Evolutionary conservation across 2,113 vertebrate genomes (phyloP).

Genomic region (Lophotis ruficrista): DNA sequence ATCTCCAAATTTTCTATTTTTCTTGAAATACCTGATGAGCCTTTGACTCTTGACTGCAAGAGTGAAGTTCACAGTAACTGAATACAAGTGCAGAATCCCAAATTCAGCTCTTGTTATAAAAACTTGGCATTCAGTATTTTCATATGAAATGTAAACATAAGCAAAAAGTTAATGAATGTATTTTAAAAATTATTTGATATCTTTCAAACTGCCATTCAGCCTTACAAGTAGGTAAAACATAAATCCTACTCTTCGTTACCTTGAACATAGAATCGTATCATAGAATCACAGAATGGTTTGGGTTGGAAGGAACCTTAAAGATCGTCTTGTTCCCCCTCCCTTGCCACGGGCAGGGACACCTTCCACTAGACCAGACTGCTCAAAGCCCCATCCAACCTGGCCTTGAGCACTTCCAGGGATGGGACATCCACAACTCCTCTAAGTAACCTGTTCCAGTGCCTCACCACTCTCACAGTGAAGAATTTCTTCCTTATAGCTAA

Average conservation of each 20-base stretch:
- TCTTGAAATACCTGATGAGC: background rate
- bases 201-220: background rate
- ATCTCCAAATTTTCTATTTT: background rate
- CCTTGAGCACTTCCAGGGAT: too few species aligned
- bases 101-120: background rate
- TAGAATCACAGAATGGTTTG: too few species aligned
- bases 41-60: background rate
- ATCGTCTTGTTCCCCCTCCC: too few species aligned
- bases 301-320: too few species aligned
- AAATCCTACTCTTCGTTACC: background rate
- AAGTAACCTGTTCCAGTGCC: too few species aligned
- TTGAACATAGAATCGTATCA: background rate
- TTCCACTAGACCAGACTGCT: too few species aligned
- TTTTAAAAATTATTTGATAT: rapidly evolving
- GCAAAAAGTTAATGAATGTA: background rate
- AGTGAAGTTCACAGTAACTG: background rate
- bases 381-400: too few species aligned
- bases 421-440: too few species aligned
- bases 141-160: background rate
- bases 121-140: background rate
- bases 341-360: too few species aligned
- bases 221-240: background rate
- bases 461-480: too few species aligned
- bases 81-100: background rate
- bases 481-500: too few species aligned